Percentiles rank a stretch among this genome's conserved stretches.
phyloP scores from a whole-genome alignment of 1,140 invertebrate genomes.

The Drosophila saltans region DNA sequence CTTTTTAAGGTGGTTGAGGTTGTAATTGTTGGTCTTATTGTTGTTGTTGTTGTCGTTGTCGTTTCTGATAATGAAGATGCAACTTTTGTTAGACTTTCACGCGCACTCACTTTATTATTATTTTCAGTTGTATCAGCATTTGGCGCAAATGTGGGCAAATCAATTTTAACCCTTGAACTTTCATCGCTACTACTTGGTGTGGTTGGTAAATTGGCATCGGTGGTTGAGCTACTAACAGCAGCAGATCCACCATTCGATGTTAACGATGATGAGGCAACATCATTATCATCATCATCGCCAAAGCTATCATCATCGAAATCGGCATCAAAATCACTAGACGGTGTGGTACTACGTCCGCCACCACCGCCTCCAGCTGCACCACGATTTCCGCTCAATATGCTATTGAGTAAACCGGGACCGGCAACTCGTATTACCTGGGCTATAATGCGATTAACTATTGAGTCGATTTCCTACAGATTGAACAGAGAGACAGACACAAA shows the following conservation, averaged over 20 bases:
- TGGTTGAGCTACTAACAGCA: constrained; percentile 50
- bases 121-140: constrained; percentile 40
- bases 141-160: constrained; percentile 84
- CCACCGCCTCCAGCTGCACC: constrained; percentile 45
- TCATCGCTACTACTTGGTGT: constrained; percentile 30
- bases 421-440: constrained; percentile 87
- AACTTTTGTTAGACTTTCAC: constrained; percentile 47
- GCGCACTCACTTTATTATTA: constrained; percentile 67
- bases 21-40: constrained; percentile 31
- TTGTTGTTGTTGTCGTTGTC: constrained; percentile 32
- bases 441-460: constrained; percentile 89
- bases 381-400: constrained; percentile 69
- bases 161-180: constrained; percentile 80
- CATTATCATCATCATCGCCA: constrained; percentile 60
- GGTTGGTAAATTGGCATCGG: constrained; percentile 16
- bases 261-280: constrained; percentile 16
- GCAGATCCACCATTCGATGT: constrained; percentile 18
- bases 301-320: constrained; percentile 73
- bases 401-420: constrained; percentile 86
- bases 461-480: constrained; percentile 88
- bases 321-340: constrained; percentile 62
- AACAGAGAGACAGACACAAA: constrained; percentile 41
- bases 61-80: constrained; percentile 45
- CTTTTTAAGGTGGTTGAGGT: constrained; percentile 24
- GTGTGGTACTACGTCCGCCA: constrained; percentile 54